Percentiles rank a stretch among this genome's conserved stretches.
These are phyloP conservation scores for Xanthia icteritia DNA, from an alignment of 2,888 invertebrate genomes.

Conservation along the genomic window DNA sequence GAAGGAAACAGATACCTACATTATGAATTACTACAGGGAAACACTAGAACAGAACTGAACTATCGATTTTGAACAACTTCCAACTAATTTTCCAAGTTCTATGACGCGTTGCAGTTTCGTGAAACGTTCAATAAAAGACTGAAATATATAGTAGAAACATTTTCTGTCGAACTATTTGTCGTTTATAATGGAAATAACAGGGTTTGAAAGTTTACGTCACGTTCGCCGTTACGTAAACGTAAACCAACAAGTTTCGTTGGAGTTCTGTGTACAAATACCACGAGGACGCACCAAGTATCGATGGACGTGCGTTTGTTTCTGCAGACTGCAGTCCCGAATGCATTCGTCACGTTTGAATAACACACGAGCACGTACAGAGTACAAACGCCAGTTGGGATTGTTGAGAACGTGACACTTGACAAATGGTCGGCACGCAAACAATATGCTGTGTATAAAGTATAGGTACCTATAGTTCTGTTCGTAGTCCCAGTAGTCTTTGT, in stretches of 20 bases:
- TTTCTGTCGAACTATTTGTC: not conserved
- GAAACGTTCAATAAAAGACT: not conserved
- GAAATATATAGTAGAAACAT: not conserved
- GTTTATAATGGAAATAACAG: slow-evolving; percentile 17
- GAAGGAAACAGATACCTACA: not conserved
- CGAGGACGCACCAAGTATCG: not conserved
- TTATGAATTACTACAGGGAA: not conserved
- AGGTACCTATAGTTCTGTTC: slow-evolving; percentile 87
- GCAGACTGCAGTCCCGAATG: not conserved
- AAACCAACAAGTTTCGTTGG: slow-evolving; percentile 11
- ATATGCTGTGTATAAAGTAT: slow-evolving; percentile 19
- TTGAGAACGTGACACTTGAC: slow-evolving; percentile 27
- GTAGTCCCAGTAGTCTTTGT: slow-evolving; percentile 90
- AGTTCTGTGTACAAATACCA: slow-evolving; percentile 16
- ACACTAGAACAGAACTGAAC: not conserved
- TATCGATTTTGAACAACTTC: slow-evolving; percentile 48
- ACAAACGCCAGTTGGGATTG: slow-evolving; percentile 7
- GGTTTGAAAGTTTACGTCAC: slow-evolving; percentile 36
- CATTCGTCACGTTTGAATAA: slow-evolving; percentile 41
- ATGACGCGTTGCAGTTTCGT: not conserved
- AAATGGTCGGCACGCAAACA: slow-evolving; percentile 38
- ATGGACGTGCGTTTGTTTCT: not conserved
- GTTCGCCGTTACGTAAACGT: slow-evolving; percentile 32
- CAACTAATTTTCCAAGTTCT: slow-evolving; percentile 4
- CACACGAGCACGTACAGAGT: slow-evolving; percentile 26